These are phyloP conservation scores for Clarias fuscus DNA, from an alignment of 2,797 vertebrate genomes.

Conservation along the genomic window DNA sequence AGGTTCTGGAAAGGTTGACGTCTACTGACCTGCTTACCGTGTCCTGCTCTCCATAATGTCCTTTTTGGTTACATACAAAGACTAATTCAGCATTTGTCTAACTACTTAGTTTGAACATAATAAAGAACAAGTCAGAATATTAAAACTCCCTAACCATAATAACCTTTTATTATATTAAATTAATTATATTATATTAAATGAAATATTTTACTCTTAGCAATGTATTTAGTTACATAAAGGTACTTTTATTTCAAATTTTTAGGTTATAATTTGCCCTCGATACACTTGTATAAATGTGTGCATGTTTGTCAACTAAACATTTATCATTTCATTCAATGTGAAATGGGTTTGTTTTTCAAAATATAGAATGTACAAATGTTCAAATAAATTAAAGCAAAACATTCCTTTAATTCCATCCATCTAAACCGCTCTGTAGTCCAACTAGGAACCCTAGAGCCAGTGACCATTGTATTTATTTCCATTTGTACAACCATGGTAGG, in stretches of 20 bases:
- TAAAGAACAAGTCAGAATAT: neutral
- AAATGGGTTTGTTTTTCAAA: neutral
- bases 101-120: neutral
- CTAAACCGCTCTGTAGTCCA: too few species aligned
- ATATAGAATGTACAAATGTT: too few species aligned
- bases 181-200: too few species aligned
- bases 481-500: too few species aligned
- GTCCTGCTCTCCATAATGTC: neutral
- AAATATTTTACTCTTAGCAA: neutral
- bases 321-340: neutral
- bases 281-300: neutral
- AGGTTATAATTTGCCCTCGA: neutral
- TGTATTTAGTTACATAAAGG: neutral
- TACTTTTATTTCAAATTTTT: neutral
- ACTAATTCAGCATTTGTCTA: neutral
- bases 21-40: neutral
- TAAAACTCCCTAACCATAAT: neutral
- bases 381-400: neutral
- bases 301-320: neutral
- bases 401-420: too few species aligned
- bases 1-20: neutral
- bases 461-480: too few species aligned
- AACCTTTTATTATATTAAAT: too few species aligned
- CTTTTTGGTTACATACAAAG: neutral
- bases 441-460: too few species aligned